phyloP scores from a whole-genome alignment of 2,888 invertebrate species.

The Eristalis pertinax region DNA sequence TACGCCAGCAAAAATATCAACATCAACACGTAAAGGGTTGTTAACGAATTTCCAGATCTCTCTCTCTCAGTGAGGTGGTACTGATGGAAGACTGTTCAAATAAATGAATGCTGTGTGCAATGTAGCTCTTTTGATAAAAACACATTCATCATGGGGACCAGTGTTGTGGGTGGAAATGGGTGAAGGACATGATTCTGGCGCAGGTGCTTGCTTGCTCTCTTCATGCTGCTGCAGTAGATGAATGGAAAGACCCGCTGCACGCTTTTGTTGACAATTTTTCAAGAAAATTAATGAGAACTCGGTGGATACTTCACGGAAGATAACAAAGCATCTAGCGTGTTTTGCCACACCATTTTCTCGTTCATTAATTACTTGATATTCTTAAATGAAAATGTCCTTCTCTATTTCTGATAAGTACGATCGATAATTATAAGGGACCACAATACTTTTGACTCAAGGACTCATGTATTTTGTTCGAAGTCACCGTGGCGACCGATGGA shows the following conservation, averaged over 20 bases:
- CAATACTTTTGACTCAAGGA: too few relatives aligned
- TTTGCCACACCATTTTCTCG: too few relatives aligned
- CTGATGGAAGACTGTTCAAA: not conserved
- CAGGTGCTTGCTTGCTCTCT: not conserved
- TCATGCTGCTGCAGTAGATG: not conserved
- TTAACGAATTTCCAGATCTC: conserved; percentile 31
- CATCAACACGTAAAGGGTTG: conserved; percentile 41
- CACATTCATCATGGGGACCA: not conserved
- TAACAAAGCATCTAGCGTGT: not conserved
- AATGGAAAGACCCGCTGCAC: not conserved
- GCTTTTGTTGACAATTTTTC: not conserved
- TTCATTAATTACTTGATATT: too few relatives aligned
- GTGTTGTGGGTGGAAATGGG: conserved; percentile 15
- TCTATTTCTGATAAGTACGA: too few relatives aligned
- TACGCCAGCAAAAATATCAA: conserved; percentile 25
- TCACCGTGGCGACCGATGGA: too few relatives aligned
- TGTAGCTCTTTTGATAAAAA: not conserved
- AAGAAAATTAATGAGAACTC: not conserved
- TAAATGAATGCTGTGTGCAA: conserved; percentile 3
- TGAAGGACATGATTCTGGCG: conserved; percentile 16
- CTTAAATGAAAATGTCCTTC: too few relatives aligned
- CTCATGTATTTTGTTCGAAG: too few relatives aligned
- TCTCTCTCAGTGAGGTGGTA: not conserved
- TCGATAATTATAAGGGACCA: too few relatives aligned
- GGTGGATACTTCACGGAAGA: not conserved